Conservation (phyloP, 2,113 vertebrate genomes). For the Antigone vipio region DNA sequence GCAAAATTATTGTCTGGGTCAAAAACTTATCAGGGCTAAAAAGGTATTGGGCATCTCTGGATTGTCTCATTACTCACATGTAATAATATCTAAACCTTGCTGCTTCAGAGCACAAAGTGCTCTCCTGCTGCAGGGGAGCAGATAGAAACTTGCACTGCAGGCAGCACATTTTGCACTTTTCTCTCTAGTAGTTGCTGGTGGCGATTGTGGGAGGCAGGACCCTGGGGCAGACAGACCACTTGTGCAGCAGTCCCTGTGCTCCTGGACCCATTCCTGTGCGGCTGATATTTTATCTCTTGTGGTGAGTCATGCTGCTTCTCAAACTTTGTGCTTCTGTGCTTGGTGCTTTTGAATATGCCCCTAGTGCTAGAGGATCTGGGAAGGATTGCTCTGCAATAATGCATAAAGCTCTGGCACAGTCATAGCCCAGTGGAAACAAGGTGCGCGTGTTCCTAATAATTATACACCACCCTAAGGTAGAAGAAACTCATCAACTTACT, state of each 20-base stretch:
- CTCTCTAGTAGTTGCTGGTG: neutral
- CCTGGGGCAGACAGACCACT: neutral
- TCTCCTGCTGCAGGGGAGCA: neutral
- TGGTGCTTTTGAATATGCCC: neutral
- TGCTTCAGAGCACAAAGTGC: neutral
- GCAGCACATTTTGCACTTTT: neutral
- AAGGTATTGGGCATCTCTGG: neutral
- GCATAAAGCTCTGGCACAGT: neutral
- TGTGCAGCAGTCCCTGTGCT: neutral
- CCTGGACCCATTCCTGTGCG: neutral
- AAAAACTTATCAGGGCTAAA: neutral
- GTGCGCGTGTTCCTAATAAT: neutral
- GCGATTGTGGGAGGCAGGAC: neutral
- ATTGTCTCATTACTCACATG: neutral
- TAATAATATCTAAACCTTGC: neutral
- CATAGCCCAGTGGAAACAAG: neutral
- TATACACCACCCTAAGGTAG: neutral
- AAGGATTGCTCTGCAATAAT: neutral
- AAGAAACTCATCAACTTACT: neutral
- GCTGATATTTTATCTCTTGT: neutral
- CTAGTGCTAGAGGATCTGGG: neutral
- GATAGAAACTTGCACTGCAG: neutral
- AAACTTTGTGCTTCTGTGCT: neutral
- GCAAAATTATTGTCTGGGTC: neutral
- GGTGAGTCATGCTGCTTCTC: neutral